Base-by-base conservation (phyloP, 2,113 vertebrate species). In the Brachyhypopomus occidentalis region DNA sequence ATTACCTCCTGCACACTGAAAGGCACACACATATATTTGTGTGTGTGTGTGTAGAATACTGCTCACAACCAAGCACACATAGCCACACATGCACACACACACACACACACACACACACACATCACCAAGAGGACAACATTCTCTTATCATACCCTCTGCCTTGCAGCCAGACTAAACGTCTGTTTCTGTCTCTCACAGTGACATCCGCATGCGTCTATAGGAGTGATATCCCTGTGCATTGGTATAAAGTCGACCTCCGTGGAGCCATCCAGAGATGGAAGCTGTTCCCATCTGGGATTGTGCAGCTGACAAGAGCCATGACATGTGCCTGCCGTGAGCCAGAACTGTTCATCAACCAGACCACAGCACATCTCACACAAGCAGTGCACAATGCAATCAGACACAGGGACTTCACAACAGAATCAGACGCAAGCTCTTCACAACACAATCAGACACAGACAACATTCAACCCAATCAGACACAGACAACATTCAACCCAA, bases 271-370 rank as follows among this genome's bases (percentile, higher is more conserved):
- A 62, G 41, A 56, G 70, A 75, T n/a, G 59, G 27, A n/a, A 12
- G 38, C 34, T 73, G 14, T 23, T 56, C 48, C 30, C 52, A 58
- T 79, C 66, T 59, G 58, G 52, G 58, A 66, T 16, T 20, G 80
- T 72, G 62, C 45, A 70, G 66, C 77, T 83, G 81, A 79, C 71
- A 79, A 79, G 58, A 71, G 72, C 36, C 77, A 77, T 72, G 77
- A 78, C 72, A 59, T 71, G 59, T 80, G 77, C 58, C 80, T 56
- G 70, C 63, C 64, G 36, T 66, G 84, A 74, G 76, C 75, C 63
- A 19, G 55, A 48, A 58, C 52, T 30, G 30, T 30, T 30, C 30
- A 30, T 30, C 30, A 30, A 30, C 30, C 30, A 30, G 30, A 30
- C 30, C 41, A 41, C 41, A 41, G 9, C 41, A 38, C 41, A 41